Evolutionary conservation across 2,888 invertebrate genomes (phyloP).

Genomic region (Scrobipalpa atriplicella): DNA sequence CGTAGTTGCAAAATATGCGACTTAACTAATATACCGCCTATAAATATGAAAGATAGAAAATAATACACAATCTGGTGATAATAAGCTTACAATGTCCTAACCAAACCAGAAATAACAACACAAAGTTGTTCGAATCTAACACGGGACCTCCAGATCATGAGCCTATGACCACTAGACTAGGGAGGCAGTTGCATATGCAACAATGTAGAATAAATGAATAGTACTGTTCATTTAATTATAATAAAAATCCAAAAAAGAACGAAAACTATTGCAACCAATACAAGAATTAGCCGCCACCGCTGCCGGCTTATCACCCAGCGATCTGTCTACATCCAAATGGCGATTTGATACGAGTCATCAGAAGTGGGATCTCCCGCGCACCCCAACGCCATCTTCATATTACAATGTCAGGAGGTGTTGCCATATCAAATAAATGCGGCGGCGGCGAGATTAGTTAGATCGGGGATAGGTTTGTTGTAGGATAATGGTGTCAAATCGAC

Average conservation of each 20-base stretch:
- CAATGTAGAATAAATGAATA: no score
- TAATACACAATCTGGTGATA: no score
- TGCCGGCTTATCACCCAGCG: slow-evolving; percentile 46
- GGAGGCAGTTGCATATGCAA: no score
- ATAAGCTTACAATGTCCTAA: no score
- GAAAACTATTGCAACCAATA: not conserved
- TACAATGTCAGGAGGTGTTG: slow-evolving; percentile 16
- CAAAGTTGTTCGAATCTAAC: no score
- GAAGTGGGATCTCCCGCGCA: slow-evolving; percentile 19
- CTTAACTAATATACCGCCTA: no score
- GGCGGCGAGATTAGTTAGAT: slow-evolving; percentile 19
- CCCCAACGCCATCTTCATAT: not conserved
- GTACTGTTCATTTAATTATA: no score
- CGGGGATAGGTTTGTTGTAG: slow-evolving; percentile 20
- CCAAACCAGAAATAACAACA: no score
- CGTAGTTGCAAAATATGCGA: no score
- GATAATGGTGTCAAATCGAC: not conserved
- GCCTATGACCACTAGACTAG: no score
- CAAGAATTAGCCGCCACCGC: not conserved
- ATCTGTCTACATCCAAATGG: slow-evolving; percentile 70
- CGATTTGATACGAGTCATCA: slow-evolving; percentile 71
- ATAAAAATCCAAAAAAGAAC: not conserved
- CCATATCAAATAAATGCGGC: slow-evolving; percentile 14
- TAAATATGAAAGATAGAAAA: no score
- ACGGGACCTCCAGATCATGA: no score